Evolutionary conservation across 2,797 vertebrate genomes (phyloP).

Genomic region (Cirrhinus molitorella): DNA sequence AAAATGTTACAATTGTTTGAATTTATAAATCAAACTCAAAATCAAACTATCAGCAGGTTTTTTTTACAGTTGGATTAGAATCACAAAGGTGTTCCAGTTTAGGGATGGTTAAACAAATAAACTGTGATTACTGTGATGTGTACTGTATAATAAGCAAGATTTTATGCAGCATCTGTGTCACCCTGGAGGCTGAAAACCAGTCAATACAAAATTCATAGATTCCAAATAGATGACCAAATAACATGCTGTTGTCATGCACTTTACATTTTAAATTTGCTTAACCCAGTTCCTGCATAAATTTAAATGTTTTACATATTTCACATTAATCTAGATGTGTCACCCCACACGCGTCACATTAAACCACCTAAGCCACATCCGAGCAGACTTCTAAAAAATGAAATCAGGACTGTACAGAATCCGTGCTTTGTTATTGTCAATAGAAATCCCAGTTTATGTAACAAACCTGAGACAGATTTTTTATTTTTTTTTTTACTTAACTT

Average conservation of each 20-base stretch:
- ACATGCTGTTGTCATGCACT: background rate
- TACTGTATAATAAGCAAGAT: background rate
- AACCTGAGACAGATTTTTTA: too few species aligned
- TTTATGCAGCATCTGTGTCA: background rate
- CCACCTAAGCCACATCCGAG: background rate
- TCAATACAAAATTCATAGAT: background rate
- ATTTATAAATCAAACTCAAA: too few species aligned
- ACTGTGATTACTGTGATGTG: background rate
- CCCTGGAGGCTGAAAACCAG: background rate
- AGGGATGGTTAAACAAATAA: too few species aligned
- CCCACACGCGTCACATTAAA: background rate
- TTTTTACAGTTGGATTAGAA: too few species aligned
- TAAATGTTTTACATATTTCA: background rate
- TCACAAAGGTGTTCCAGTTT: too few species aligned
- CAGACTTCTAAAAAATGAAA: too few species aligned
- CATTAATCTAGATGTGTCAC: background rate
- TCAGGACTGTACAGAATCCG: too few species aligned
- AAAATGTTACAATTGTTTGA: too few species aligned
- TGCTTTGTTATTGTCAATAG: too few species aligned
- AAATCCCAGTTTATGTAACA: too few species aligned
- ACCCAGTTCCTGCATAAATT: background rate
- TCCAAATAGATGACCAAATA: background rate
- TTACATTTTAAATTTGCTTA: conserved; percentile 12
- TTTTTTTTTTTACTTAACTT: too few species aligned
- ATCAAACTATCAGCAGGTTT: too few species aligned